Conservation (phyloP, 2,888 invertebrate species). For the Rapana venosa region DNA sequence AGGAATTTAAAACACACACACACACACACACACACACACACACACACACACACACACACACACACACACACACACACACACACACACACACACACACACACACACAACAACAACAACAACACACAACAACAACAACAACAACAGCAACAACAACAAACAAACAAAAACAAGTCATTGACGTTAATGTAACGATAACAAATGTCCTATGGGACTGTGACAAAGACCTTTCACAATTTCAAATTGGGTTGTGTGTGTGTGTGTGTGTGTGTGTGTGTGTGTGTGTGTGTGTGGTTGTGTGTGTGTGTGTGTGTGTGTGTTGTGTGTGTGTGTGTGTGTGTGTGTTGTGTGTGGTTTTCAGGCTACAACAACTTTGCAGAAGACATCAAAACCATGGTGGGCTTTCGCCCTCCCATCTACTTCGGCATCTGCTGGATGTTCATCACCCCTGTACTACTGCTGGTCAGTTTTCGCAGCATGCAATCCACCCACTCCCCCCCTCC, state of each 20-base stretch:
- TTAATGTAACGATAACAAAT: too few species aligned
- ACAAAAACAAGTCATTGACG: too few species aligned
- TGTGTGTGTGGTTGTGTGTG: slow-evolving; percentile 3
- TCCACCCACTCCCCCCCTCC: not conserved
- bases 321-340: not conserved
- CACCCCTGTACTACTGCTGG: slow-evolving; percentile 58
- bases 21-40: slow-evolving; percentile 21
- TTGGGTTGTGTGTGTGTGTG: not conserved
- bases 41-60: slow-evolving; percentile 21
- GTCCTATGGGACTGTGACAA: too few species aligned
- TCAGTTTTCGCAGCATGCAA: slow-evolving; percentile 43
- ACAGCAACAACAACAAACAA: too few species aligned
- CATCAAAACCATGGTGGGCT: slow-evolving; percentile 63
- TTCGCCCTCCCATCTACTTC: slow-evolving; percentile 60
- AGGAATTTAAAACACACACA: too few species aligned
- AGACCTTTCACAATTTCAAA: not conserved
- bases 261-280: slow-evolving; percentile 16
- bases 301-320: slow-evolving; percentile 13
- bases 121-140: too few species aligned
- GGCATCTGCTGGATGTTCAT: slow-evolving; percentile 56
- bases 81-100: slow-evolving; percentile 9
- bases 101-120: too few species aligned
- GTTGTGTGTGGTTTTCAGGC: slow-evolving; percentile 50
- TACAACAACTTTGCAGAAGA: slow-evolving; percentile 61
- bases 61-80: not conserved